Conservation (phyloP, 1,140 invertebrate genomes). For the Mylabris phalerata region DNA sequence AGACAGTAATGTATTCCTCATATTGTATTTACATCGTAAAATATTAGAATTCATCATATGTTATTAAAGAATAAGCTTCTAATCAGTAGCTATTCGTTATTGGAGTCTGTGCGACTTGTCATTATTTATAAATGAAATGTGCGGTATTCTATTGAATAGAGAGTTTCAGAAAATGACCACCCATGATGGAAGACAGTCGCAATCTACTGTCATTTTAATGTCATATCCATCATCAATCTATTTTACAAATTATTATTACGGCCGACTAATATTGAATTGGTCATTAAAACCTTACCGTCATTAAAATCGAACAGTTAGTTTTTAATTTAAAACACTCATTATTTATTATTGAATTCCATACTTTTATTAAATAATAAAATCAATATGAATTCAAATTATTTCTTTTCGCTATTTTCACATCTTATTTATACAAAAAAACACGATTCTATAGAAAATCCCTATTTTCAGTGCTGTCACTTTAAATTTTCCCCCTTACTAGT, state of each 20-base stretch:
- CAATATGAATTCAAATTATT: no score
- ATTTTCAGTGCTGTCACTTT: slow-evolving; percentile 13
- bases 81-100: slow-evolving; percentile 12
- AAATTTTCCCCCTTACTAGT: slow-evolving; percentile 14
- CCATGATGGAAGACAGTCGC: slow-evolving; percentile 14
- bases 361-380: no score
- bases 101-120: slow-evolving; percentile 10
- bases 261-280: slow-evolving; percentile 10
- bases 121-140: slow-evolving; percentile 15
- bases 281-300: slow-evolving; percentile 11
- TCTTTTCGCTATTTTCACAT: no score
- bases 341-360: no score
- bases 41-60: slow-evolving; percentile 7
- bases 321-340: not conserved
- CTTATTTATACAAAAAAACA: no score
- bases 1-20: no score
- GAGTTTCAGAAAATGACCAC: slow-evolving; percentile 4
- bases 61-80: slow-evolving; percentile 4
- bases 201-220: slow-evolving; percentile 19
- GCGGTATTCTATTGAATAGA: slow-evolving; percentile 12
- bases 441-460: slow-evolving; percentile 2
- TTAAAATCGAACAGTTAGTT: slow-evolving; percentile 12
- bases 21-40: not conserved
- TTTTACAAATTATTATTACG: slow-evolving; percentile 14
- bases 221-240: slow-evolving; percentile 17